Conservation (phyloP, 2,888 invertebrate genomes). For the Phalera bucephala region DNA sequence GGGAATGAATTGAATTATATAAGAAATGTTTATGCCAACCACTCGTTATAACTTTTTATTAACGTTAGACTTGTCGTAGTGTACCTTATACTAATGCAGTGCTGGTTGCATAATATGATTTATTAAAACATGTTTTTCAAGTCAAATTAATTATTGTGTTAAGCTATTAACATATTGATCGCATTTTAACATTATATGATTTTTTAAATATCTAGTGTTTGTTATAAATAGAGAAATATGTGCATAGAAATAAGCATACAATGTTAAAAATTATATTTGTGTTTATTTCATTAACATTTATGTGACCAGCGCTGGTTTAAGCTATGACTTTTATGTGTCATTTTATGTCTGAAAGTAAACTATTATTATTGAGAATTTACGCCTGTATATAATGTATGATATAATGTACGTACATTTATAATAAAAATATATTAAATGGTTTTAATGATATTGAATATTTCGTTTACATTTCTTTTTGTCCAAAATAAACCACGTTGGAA, state of each 20-base stretch:
- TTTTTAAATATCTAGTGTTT: slow-evolving; percentile 4
- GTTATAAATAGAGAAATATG: no score
- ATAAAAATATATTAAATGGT: slow-evolving; percentile 70
- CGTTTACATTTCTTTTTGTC: no score
- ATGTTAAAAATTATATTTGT: slow-evolving; percentile 11
- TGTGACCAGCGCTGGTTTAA: slow-evolving; percentile 24
- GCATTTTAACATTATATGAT: slow-evolving; percentile 1
- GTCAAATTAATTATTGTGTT: no score
- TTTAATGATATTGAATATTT: slow-evolving; percentile 36
- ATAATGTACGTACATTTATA: slow-evolving; percentile 63
- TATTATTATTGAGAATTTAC: slow-evolving; percentile 33
- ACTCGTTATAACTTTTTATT: slow-evolving; percentile 37
- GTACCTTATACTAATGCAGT: slow-evolving; percentile 18
- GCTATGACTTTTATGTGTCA: slow-evolving; percentile 53
- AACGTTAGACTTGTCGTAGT: slow-evolving; percentile 29
- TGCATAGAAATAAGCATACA: slow-evolving; percentile 4
- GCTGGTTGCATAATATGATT: slow-evolving; percentile 9
- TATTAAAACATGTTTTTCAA: no score
- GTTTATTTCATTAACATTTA: slow-evolving; percentile 13
- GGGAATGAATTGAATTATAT: slow-evolving; percentile 29
- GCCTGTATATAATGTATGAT: slow-evolving; percentile 74
- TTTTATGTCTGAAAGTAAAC: slow-evolving; percentile 35
- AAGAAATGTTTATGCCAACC: slow-evolving; percentile 39
- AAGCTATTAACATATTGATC: no score
- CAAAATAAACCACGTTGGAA: no score